Conservation (phyloP, 2,797 vertebrate species). For the Silurus lanzhouensis region DNA sequence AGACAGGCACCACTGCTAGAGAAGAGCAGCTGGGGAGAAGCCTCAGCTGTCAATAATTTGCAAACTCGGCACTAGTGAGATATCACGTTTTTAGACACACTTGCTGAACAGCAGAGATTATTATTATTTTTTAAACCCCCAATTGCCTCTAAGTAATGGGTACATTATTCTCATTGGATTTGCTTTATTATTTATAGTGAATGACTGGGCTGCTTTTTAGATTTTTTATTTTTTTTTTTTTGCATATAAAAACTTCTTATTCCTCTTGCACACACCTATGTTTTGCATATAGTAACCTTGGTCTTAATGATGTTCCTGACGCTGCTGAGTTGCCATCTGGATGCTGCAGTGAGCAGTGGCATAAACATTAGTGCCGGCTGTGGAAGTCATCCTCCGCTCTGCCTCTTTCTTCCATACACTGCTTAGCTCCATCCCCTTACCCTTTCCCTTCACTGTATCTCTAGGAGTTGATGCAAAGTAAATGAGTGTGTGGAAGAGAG, state of each 20-base stretch:
- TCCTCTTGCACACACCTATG: constrained; percentile 33
- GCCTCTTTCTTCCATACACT: neutral
- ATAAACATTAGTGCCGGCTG: constrained; percentile 50
- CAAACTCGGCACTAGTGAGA: constrained; percentile 25
- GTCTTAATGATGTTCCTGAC: constrained; percentile 53
- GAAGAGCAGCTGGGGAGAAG: constrained; percentile 21
- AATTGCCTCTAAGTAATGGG: neutral
- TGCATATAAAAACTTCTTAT: constrained; percentile 12
- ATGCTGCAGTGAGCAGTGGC: constrained; percentile 48
- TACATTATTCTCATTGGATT: neutral
- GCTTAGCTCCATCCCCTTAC: constrained; percentile 1
- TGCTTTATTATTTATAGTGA: neutral
- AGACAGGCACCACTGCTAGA: constrained; percentile 3
- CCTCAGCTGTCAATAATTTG: constrained; percentile 23
- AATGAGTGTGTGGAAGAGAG: neutral
- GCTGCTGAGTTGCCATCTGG: constrained; percentile 58
- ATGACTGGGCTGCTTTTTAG: constrained; percentile 18
- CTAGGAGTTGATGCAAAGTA: neutral
- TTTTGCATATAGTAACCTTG: constrained; percentile 55
- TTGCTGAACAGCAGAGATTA: constrained; percentile 13
- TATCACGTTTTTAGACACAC: constrained; percentile 16
- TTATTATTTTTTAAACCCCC: neutral
- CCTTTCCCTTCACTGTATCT: constrained; percentile 32
- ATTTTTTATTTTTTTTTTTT: neutral
- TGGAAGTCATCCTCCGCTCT: constrained; percentile 47